A percentile compares a stretch with the other conserved stretches of the same genome.
phyloP scores from a whole-genome alignment of 2,797 vertebrate species.

The Calcarius lapponicus region DNA sequence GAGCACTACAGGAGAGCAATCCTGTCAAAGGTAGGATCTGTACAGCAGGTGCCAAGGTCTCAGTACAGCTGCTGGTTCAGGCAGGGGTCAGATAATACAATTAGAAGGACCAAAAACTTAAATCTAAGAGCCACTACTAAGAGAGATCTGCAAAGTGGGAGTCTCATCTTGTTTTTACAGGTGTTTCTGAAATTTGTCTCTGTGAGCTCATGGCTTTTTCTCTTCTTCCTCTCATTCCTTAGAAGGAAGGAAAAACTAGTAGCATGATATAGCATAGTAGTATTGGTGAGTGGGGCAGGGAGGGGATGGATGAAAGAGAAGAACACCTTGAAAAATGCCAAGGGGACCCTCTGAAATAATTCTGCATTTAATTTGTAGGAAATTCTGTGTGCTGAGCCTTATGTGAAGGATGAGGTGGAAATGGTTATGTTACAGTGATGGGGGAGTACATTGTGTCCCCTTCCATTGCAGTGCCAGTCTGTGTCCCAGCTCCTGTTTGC shows the following conservation, averaged over 20 bases:
- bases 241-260: neutral
- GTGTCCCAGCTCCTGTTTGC: neutral
- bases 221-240: neutral
- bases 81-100: neutral
- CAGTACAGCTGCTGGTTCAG: neutral
- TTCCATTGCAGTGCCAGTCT: neutral
- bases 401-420: neutral
- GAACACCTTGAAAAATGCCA: neutral
- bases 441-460: neutral
- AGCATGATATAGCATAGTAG: neutral
- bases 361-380: neutral
- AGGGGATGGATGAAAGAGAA: neutral
- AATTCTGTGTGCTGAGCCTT: neutral
- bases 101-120: neutral
- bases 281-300: neutral
- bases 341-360: neutral
- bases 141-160: neutral
- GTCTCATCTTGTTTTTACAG: neutral
- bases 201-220: neutral
- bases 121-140: neutral
- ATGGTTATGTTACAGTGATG: neutral
- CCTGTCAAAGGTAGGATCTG: constrained; percentile 80
- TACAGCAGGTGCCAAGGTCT: neutral
- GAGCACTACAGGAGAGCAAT: constrained; percentile 74
- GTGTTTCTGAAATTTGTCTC: neutral